phyloP scores from a whole-genome alignment of 2,797 vertebrate genomes.

The Crax fasciolata region DNA sequence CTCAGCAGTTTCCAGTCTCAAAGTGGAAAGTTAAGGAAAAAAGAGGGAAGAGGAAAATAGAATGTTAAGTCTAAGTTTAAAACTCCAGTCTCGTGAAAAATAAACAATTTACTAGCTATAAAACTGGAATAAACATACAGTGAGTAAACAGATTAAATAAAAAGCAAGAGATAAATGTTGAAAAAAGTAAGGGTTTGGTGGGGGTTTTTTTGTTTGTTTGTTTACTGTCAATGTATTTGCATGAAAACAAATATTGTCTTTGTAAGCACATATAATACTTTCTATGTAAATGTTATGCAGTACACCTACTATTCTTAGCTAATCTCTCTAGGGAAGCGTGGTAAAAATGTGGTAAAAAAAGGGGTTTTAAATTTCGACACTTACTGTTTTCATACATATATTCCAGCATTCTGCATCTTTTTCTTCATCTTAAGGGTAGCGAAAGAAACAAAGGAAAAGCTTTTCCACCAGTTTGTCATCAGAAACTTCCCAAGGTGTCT shows the following conservation, averaged over 20 bases:
- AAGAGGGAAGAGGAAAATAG: no score
- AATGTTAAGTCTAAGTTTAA: neutral
- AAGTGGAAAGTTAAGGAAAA: neutral
- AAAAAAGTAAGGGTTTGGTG: neutral
- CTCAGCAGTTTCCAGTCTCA: neutral
- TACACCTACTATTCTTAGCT: neutral
- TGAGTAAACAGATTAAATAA: neutral
- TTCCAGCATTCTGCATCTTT: neutral
- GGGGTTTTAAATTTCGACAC: neutral
- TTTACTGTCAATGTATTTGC: neutral
- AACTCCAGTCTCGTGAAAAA: neutral
- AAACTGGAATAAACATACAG: neutral
- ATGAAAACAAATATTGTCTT: neutral
- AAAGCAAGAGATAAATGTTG: neutral
- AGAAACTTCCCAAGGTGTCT: neutral
- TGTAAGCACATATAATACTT: neutral
- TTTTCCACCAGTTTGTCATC: neutral
- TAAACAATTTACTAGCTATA: neutral
- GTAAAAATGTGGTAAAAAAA: neutral
- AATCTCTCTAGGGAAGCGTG: neutral
- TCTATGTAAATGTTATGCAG: neutral
- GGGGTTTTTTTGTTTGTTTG: no score
- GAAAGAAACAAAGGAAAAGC: rapidly evolving
- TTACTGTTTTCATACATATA: neutral
- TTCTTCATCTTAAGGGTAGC: neutral